Conservation (phyloP, 1,140 invertebrate genomes). For the Steinernema feltiae region DNA sequence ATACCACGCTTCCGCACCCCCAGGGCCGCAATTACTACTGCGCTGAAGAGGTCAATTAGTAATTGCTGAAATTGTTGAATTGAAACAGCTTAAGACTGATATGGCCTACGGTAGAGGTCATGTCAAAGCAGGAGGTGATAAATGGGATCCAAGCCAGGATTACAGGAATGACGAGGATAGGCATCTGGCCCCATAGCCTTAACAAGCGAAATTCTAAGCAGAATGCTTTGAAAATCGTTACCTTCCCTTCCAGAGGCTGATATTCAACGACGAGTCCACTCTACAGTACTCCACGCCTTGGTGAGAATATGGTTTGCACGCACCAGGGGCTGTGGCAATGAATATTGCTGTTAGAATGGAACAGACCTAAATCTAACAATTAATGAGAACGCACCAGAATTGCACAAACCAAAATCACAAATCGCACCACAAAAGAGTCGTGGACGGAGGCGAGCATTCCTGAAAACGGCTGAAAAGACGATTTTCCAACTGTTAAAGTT, state of each 20-base stretch:
- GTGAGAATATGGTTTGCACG: background rate
- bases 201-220: background rate
- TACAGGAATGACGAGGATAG: background rate
- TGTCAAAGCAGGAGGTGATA: background rate
- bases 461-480: too few relatives aligned
- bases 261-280: background rate
- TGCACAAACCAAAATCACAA: too few relatives aligned
- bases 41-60: background rate
- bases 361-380: background rate
- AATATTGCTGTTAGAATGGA: background rate
- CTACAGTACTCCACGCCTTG: background rate
- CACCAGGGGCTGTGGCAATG: background rate
- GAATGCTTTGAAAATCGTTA: background rate
- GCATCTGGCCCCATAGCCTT: background rate
- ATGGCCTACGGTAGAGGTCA: too few relatives aligned
- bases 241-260: background rate
- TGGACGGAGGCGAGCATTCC: too few relatives aligned
- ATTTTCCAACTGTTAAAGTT: too few relatives aligned
- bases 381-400: too few relatives aligned
- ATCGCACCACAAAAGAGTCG: too few relatives aligned
- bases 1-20: background rate
- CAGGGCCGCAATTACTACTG: background rate
- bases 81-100: too few relatives aligned
- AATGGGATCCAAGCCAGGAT: background rate
- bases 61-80: background rate